Evolutionary conservation across 2,113 vertebrate species (phyloP).

Genomic region (Psittacara wagleri): DNA sequence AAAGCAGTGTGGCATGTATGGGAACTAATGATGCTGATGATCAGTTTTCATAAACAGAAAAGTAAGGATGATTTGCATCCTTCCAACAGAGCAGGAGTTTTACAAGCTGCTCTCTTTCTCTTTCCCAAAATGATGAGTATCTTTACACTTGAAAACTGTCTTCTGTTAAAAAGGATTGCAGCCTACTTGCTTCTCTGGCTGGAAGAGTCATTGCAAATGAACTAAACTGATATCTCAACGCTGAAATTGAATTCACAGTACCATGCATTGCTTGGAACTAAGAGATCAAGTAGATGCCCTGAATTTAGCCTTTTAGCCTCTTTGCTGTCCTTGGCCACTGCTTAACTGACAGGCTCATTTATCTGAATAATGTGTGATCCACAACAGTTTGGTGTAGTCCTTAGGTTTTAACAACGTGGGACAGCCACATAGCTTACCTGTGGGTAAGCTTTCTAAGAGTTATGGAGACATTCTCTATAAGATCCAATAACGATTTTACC

Average conservation of each 20-base stretch:
- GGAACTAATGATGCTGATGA: conserved; percentile 14
- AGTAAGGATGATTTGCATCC: conserved; percentile 1
- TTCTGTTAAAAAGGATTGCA: background rate
- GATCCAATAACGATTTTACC: background rate
- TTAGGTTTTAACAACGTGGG: background rate
- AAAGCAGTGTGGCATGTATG: conserved; percentile 2
- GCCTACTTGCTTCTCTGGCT: background rate
- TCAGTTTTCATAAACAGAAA: conserved; percentile 9
- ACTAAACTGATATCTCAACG: background rate
- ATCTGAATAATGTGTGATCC: background rate
- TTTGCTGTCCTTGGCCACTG: background rate
- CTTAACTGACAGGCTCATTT: background rate
- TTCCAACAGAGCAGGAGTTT: background rate
- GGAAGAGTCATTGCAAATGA: background rate
- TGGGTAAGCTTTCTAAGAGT: background rate
- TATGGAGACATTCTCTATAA: background rate
- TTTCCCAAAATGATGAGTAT: background rate
- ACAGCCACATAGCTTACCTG: background rate
- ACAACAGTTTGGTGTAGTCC: background rate
- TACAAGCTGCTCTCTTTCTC: background rate
- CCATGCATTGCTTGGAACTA: background rate
- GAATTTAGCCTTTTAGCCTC: background rate
- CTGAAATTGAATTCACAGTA: background rate
- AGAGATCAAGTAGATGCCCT: background rate
- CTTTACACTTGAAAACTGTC: background rate